Evolutionary conservation across 2,888 invertebrate species (phyloP).

Genomic region (Acrobasis suavella): DNA sequence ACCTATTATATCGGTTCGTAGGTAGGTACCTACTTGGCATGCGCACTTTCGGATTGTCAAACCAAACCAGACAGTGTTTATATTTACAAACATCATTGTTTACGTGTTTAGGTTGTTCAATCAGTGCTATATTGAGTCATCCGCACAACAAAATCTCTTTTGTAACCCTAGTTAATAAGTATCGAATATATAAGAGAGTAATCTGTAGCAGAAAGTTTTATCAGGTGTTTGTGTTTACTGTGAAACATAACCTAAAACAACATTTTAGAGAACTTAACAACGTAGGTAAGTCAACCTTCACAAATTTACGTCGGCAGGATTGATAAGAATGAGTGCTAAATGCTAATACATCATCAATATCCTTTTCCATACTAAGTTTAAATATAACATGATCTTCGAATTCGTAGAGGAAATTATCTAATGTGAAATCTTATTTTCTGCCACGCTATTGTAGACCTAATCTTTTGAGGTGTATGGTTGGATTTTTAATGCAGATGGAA

Average conservation of each 20-base stretch:
- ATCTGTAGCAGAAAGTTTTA: background rate
- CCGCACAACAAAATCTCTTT: background rate
- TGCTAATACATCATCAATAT: background rate
- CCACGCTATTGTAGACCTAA: background rate
- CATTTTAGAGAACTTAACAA: background rate
- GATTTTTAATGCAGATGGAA: background rate
- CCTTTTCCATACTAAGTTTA: background rate
- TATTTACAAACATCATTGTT: slow-evolving; percentile 1
- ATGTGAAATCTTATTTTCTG: background rate
- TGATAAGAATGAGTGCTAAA: background rate
- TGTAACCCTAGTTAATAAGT: background rate
- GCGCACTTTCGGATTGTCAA: background rate
- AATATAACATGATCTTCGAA: no score
- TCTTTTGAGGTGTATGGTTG: background rate
- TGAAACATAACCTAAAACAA: slow-evolving; percentile 2
- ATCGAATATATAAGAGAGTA: background rate
- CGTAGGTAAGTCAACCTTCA: background rate
- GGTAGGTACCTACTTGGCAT: background rate
- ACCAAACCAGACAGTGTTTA: background rate
- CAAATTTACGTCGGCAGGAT: background rate
- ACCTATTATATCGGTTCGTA: background rate
- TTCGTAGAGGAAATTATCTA: background rate
- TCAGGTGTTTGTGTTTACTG: background rate
- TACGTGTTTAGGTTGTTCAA: background rate
- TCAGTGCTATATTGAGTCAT: background rate